These are phyloP conservation scores for Procambarus virginalis DNA, from an alignment of 1,140 invertebrate species.

Conservation along the genomic window DNA sequence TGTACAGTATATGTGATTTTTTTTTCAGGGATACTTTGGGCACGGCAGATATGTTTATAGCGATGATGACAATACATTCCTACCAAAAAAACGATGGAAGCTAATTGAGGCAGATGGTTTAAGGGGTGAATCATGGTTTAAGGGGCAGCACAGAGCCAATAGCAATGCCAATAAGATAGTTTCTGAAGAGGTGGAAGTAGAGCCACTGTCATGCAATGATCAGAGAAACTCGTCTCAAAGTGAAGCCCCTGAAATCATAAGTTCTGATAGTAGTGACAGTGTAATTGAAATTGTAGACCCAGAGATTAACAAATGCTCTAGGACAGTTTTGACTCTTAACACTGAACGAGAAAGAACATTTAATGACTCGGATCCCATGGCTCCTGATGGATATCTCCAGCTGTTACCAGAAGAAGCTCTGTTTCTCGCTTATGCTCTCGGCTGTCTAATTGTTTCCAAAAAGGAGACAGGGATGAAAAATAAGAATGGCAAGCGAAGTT, in stretches of 20 bases:
- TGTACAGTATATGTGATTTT: not conserved
- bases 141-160: not conserved
- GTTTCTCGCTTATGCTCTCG: slow-evolving; percentile 84
- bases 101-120: not conserved
- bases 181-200: not conserved
- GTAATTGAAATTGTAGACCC: not conserved
- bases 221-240: not conserved
- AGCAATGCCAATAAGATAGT: not conserved
- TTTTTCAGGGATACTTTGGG: slow-evolving; percentile 51
- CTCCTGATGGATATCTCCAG: not conserved
- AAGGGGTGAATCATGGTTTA: not conserved
- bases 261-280: not conserved
- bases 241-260: not conserved
- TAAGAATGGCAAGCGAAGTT: not conserved
- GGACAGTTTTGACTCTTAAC: slow-evolving; percentile 5
- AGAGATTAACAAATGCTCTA: not conserved
- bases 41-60: not conserved
- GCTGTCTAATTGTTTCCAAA: slow-evolving; percentile 81
- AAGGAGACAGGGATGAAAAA: not conserved
- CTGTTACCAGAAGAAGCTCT: slow-evolving; percentile 80
- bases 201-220: no score
- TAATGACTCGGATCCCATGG: not conserved
- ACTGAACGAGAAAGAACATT: not conserved
- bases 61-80: not conserved
- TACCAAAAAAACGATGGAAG: slow-evolving; percentile 4